A percentile compares a stretch with the other conserved stretches of the same genome.
Evolutionary conservation across 2,888 invertebrate species (phyloP).

Genomic region (Caenorhabditis imperialis): DNA sequence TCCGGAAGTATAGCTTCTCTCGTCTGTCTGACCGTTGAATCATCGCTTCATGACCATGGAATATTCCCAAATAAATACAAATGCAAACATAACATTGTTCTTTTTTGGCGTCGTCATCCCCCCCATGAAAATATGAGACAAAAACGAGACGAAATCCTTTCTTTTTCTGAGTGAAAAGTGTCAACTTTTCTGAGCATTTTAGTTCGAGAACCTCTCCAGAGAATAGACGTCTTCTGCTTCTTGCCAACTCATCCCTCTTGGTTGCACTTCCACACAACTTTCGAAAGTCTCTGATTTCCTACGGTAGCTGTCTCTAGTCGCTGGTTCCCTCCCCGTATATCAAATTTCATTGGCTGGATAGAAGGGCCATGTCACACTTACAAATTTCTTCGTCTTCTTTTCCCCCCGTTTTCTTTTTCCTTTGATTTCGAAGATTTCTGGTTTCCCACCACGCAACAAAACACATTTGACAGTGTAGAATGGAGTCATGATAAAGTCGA

Average conservation of each 20-base stretch:
- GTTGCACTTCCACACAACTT: no score
- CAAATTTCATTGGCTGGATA: not conserved
- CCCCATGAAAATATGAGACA: no score
- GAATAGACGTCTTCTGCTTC: not conserved
- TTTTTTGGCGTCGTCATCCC: no score
- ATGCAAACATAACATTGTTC: no score
- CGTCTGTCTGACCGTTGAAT: no score
- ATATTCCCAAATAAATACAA: no score
- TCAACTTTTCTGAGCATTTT: not conserved
- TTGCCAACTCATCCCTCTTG: not conserved
- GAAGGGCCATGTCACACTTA: not conserved
- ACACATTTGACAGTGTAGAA: not conserved
- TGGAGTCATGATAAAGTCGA: constrained; percentile 59
- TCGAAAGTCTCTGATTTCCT: no score
- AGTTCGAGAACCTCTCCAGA: not conserved
- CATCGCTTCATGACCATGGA: no score
- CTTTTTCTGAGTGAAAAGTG: not conserved
- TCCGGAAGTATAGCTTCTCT: no score
- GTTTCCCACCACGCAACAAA: not conserved
- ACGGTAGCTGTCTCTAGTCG: not conserved
- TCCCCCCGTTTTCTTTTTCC: not conserved
- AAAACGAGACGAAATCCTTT: not conserved
- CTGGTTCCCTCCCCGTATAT: not conserved
- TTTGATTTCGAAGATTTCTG: not conserved
- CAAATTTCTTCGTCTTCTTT: not conserved